A percentile compares a stretch with the other conserved stretches of the same genome.
Evolutionary conservation across 2,888 invertebrate genomes (phyloP).

Genomic region (Leptinotarsa juncta): DNA sequence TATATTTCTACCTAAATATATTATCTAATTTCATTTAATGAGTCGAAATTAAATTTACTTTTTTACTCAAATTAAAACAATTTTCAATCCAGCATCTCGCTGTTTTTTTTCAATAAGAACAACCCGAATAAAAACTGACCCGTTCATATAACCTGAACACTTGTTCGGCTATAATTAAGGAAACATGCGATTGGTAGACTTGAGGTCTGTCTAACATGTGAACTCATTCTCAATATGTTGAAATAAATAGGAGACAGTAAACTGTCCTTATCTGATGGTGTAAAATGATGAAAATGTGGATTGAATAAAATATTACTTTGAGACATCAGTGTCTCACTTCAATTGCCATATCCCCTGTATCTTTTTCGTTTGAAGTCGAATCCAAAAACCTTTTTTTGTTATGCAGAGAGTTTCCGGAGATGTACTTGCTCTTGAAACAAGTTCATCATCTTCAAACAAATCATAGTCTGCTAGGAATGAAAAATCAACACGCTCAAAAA

Average conservation of each 20-base stretch:
- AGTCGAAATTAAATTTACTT: not conserved
- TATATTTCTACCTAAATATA: not conserved
- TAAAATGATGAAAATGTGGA: too few species aligned
- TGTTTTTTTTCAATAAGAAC: not conserved
- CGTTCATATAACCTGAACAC: conserved; percentile 4
- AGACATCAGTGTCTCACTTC: too few species aligned
- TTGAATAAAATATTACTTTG: too few species aligned
- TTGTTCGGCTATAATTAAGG: not conserved
- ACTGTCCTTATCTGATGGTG: not conserved
- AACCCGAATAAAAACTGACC: not conserved
- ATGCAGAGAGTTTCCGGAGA: too few species aligned
- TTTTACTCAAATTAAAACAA: not conserved
- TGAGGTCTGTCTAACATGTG: conserved; percentile 6
- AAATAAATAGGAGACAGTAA: not conserved
- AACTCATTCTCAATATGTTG: not conserved
- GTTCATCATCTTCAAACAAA: too few species aligned
- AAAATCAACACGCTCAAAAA: too few species aligned
- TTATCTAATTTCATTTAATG: not conserved
- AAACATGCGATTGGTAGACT: conserved; percentile 4
- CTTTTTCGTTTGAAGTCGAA: too few species aligned
- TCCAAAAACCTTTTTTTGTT: too few species aligned
- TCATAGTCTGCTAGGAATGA: too few species aligned
- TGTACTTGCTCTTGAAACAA: too few species aligned
- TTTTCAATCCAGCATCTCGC: not conserved
- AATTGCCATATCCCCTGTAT: too few species aligned